Base-by-base conservation (phyloP, 2,113 vertebrate species). In the Psephotus haematonotus region DNA sequence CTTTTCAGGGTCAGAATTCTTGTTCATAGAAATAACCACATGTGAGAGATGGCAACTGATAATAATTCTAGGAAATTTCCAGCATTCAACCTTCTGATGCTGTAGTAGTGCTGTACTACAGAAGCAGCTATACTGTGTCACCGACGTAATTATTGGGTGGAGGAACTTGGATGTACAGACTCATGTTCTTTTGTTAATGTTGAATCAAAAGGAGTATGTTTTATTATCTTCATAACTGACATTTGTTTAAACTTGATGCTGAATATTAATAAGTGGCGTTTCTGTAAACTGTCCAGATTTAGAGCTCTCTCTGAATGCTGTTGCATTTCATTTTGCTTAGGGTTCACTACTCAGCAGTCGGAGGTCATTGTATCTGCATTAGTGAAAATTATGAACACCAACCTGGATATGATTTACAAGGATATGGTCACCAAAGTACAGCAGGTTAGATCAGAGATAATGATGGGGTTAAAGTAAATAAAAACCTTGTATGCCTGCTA, bases 361-460 rank as follows among this genome's bases (percentile, higher is more conserved):
- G 99, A 99, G 95, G 97, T 98, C 64, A 92, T 99, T 70, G 98
- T 99, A 2, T 98, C 98, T 79, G 96, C 98, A 0, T 92, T 99
- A 93, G 94, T 99, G 95, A 99, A 97, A 97, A 99, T 98, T 93
- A 98, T 98, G 11, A 98, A 98, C 65, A 97, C 98, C 85, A 99
- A 99, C 96, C 98, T 99, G 99, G 98, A 99, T 11, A 55, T 99
- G 37, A 91, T 99, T 95, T 99, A 99, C 74, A 97, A 97, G 70
- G 99, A 99, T 92, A 99, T 99, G 99, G 98, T 99, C 64, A 99
- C 99, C 95, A 99, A 99, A 98, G 97, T 98, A 70, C 99, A 99
- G 90, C 99, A 99, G 98, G 99, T 99, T 86, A 98, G 94, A 44
- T 71, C 65, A 43, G 31, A 74, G 50, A 18, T 49, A 25, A 0